Conservation (phyloP, 2,888 invertebrate genomes). For the Ectobius pallidus region DNA sequence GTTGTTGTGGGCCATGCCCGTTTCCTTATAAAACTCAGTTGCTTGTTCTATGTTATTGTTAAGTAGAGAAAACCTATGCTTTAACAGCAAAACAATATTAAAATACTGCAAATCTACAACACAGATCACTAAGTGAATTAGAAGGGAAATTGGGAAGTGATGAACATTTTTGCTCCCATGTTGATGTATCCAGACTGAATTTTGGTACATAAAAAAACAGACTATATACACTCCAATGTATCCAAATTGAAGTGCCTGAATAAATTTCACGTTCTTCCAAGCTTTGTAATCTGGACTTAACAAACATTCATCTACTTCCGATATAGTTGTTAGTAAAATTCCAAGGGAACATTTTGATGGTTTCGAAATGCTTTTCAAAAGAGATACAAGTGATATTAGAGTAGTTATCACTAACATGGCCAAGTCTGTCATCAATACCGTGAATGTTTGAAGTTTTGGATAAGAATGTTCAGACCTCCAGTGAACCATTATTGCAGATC, state of each 20-base stretch:
- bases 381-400: not conserved
- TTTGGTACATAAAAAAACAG: not conserved
- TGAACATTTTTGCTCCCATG: not conserved
- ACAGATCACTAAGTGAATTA: not conserved
- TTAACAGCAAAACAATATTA: not conserved
- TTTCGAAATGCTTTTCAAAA: not conserved
- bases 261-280: not conserved
- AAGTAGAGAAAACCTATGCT: not conserved
- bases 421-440: not conserved
- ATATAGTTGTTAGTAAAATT: not conserved
- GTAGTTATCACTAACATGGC: not conserved
- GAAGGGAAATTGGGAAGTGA: not conserved
- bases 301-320: not conserved
- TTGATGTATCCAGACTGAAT: not conserved
- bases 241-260: not conserved
- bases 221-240: not conserved
- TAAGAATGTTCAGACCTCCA: not conserved
- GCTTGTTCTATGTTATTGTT: no score
- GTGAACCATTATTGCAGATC: not conserved
- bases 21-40: no score
- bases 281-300: not conserved
- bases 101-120: not conserved
- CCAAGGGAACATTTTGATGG: not conserved
- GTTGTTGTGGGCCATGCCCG: no score
- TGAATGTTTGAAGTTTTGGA: not conserved